Conservation (phyloP, 2,797 vertebrate genomes). For the Takifugu ocellatus region DNA sequence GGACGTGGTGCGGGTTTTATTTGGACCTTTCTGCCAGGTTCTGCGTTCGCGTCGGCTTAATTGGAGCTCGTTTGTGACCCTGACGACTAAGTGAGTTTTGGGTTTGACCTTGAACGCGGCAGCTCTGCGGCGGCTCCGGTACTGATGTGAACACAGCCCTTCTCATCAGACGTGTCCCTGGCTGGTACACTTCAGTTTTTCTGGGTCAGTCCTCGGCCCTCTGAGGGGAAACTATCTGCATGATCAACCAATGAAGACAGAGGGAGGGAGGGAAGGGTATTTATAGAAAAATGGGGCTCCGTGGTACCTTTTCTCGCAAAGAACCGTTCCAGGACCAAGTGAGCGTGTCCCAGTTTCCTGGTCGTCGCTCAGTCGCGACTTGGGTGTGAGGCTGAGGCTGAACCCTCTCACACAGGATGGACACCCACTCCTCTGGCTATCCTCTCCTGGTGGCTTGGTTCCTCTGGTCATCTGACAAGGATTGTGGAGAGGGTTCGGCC, state of each 20-base stretch:
- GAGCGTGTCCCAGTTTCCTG: slow-evolving; percentile 79
- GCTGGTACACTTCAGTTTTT: slow-evolving; percentile 69
- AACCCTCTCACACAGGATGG: slow-evolving; percentile 62
- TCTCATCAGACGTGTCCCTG: slow-evolving; percentile 75
- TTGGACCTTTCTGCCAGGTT: no score
- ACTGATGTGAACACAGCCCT: slow-evolving; percentile 56
- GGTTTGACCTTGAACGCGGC: slow-evolving; percentile 58
- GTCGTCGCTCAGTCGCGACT: slow-evolving; percentile 63
- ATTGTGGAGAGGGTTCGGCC: slow-evolving; percentile 38
- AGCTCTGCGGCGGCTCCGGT: slow-evolving; percentile 42
- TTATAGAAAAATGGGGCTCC: slow-evolving; percentile 87
- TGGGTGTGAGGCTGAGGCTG: slow-evolving; percentile 55
- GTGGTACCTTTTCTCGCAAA: slow-evolving; percentile 79
- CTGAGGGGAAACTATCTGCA: slow-evolving; percentile 75
- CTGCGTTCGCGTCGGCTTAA: no score
- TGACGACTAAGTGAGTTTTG: neutral
- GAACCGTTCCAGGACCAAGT: slow-evolving; percentile 76
- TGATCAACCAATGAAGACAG: slow-evolving; percentile 61
- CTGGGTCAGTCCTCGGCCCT: slow-evolving; percentile 81
- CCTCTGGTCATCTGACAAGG: slow-evolving; percentile 40
- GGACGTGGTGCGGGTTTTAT: no score
- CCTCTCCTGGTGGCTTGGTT: slow-evolving; percentile 15
- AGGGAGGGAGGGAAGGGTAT: slow-evolving; percentile 66
- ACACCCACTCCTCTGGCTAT: slow-evolving; percentile 42
- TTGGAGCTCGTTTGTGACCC: no score